A percentile compares a stretch with the other conserved stretches of the same genome.
phyloP scores from a whole-genome alignment of 2,888 invertebrate genomes.

The Cephus rjabovi region DNA sequence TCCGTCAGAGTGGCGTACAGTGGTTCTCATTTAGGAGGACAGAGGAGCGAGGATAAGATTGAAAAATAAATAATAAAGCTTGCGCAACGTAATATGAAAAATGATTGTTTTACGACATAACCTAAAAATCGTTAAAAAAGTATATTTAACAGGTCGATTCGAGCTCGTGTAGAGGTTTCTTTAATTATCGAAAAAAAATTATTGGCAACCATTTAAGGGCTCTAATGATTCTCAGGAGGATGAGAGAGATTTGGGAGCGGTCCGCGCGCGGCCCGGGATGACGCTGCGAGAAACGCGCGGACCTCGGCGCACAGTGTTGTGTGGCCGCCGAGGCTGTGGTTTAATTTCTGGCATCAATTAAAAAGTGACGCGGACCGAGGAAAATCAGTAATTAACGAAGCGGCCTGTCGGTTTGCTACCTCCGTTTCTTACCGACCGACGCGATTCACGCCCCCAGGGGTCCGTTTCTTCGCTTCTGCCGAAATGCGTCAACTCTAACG shows the following conservation, averaged over 20 bases:
- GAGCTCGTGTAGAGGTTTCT: not conserved
- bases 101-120: too few species aligned
- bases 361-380: conserved; percentile 65
- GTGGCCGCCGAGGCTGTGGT: conserved; percentile 36
- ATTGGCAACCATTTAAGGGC: conserved; percentile 27
- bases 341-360: conserved; percentile 65
- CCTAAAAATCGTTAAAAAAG: too few species aligned
- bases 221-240: conserved; percentile 31
- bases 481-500: too few species aligned
- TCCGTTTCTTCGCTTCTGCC: not conserved
- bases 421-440: not conserved
- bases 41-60: too few species aligned
- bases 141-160: too few species aligned
- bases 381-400: conserved; percentile 65
- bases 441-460: not conserved
- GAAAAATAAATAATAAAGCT: too few species aligned
- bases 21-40: not conserved
- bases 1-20: not conserved
- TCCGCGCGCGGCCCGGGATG: conserved; percentile 37
- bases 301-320: conserved; percentile 5
- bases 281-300: conserved; percentile 48
- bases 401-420: conserved; percentile 27
- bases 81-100: too few species aligned
- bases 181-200: conserved; percentile 9
- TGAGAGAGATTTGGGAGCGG: conserved; percentile 27